Base-by-base conservation (phyloP, 2,113 vertebrate species). In the Trichomycterus rosablanca region DNA sequence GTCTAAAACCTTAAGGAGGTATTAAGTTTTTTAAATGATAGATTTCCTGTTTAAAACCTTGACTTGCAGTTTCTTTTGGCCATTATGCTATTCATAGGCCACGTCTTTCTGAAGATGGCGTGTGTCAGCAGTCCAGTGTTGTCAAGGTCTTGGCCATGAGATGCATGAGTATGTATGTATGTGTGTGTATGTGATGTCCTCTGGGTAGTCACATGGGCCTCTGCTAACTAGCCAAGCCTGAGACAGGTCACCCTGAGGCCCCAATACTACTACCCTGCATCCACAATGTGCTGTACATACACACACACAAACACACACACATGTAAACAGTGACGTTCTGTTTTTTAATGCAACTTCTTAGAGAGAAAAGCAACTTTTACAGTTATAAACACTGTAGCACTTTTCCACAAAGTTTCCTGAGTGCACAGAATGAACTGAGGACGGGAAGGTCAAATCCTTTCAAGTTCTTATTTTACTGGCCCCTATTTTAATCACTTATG, bases 141-240 rank as follows among this genome's bases (percentile, higher is more conserved):
- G 63, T 57, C 63, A 65, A 56, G 32, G 43, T 65, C 49, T 49
- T 49, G 68, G 70, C 68, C 48, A 22, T 73, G 64, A n/a, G 71
- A 61, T 44, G 28, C 15, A 9, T 42, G 23, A 9, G 46, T 42
- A 16, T 58, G 42, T 11, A 43, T 35, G 53, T 68, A 40, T 37
- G 61, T 63, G 26, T 68, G 45, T 12, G 43, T 68, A 49, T 62
- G 48, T 64, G n/a, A 58, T 85, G 85, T 87, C 86, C 86, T 87
- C 80, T 83, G 84, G 84, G 86, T 83, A 80, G 85, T 86, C 84
- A 85, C 82, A 84, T 88, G 86, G 86, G 83, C 84, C 84, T 84
- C 86, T 85, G 84, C 84, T 87, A 87, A 86, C 87, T 88, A 87
- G 84, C 84, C 86, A 87, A 84, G 87, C 87, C 87, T 87, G 84